Percentiles rank a stretch among this genome's conserved stretches.
Evolutionary conservation across 2,113 vertebrate genomes (phyloP).

Genomic region (Stegastes partitus): DNA sequence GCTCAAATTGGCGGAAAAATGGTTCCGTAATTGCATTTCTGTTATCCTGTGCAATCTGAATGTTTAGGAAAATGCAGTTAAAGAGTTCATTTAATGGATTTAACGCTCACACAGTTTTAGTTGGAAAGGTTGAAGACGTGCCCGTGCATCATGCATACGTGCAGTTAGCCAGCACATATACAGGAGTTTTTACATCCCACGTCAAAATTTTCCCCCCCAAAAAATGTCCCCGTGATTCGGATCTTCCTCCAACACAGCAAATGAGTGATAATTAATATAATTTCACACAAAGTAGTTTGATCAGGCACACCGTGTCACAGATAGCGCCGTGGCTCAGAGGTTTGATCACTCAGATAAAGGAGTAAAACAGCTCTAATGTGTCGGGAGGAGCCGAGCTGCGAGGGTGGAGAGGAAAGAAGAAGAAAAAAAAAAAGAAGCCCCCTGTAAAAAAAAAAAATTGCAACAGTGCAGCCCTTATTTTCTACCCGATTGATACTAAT

Average conservation of each 20-base stretch:
- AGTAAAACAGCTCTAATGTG: constrained; percentile 41
- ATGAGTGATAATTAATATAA: constrained; percentile 59
- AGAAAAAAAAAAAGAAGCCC: constrained; percentile 33
- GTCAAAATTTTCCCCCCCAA: constrained; percentile 1
- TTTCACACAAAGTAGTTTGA: constrained; percentile 56
- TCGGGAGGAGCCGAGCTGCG: constrained; percentile 5
- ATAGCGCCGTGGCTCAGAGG: constrained; percentile 41
- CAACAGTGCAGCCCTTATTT: constrained; percentile 69
- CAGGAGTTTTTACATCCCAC: neutral
- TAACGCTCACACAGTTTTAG: neutral
- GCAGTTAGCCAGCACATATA: too few species aligned
- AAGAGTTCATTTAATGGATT: neutral
- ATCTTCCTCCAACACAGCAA: constrained; percentile 33
- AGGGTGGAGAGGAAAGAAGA: neutral
- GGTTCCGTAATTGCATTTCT: neutral
- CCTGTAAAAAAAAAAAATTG: constrained; percentile 59
- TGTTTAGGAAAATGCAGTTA: too few species aligned
- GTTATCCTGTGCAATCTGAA: neutral
- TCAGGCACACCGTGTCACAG: constrained; percentile 29
- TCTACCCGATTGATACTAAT: constrained; percentile 78
- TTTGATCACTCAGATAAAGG: constrained; percentile 54
- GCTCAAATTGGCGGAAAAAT: neutral
- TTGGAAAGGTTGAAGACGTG: neutral
- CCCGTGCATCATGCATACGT: too few species aligned
- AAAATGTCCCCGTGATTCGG: neutral